Conservation (phyloP, 2,113 vertebrate genomes). For the Limnothrissa miodon region DNA sequence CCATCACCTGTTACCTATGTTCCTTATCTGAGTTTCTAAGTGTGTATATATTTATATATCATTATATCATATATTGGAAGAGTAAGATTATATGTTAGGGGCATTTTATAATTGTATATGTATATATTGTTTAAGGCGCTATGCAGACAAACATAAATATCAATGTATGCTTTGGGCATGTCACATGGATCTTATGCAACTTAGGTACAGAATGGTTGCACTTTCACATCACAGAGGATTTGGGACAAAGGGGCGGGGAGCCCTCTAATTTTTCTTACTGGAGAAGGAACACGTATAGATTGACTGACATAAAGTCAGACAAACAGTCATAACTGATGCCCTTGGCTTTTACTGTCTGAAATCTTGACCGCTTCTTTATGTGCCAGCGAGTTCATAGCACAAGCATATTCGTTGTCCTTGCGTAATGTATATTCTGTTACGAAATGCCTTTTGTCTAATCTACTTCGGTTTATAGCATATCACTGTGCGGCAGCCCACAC, state of each 20-base stretch:
- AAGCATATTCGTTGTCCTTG: neutral
- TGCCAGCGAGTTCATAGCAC: neutral
- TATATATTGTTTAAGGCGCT: slow-evolving; percentile 74
- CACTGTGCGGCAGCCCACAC: neutral
- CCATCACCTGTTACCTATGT: slow-evolving; percentile 67
- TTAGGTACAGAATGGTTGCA: slow-evolving; percentile 13
- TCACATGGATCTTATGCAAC: slow-evolving; percentile 27
- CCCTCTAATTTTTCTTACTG: neutral
- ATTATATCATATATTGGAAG: slow-evolving; percentile 65
- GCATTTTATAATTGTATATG: slow-evolving; percentile 72
- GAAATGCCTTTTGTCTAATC: neutral
- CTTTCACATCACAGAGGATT: neutral
- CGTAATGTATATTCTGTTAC: neutral
- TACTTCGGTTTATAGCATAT: neutral
- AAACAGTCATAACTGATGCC: neutral
- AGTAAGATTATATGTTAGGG: slow-evolving; percentile 72
- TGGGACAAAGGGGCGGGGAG: neutral
- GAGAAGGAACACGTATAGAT: neutral
- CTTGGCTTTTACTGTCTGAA: neutral
- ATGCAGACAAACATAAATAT: slow-evolving; percentile 70
- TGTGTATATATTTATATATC: slow-evolving; percentile 68
- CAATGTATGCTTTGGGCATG: slow-evolving; percentile 59
- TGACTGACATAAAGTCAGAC: neutral
- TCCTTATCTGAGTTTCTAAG: slow-evolving; percentile 69
- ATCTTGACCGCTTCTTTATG: neutral